Base-by-base conservation (phyloP, 2,113 vertebrate genomes). In the Pterocles burchelli region DNA sequence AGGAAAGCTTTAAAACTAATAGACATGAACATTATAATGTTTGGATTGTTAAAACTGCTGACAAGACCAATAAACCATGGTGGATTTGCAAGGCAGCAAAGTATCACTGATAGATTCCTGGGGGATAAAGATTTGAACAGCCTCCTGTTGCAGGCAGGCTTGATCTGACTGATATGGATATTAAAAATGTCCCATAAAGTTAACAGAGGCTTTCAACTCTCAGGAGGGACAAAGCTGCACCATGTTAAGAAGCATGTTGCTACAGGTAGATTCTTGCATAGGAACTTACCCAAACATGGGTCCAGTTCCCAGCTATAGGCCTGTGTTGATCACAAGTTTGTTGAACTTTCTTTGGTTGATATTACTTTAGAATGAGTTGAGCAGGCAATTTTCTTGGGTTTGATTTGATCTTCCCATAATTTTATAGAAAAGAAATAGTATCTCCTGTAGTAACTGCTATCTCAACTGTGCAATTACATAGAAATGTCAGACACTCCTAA, bases 41-140 rank as follows among this genome's bases (percentile, higher is more conserved):
- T 91, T 70, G 49, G n/a, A 34, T 26, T 49, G 26, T 66, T 91
- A 80, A 92, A 89, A 95, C 34, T 87, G 71, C 72, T 94, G 70
- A 93, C 25, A 80, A 63, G 45, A 75, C n/a, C 34, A 85, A 61
- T 61, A 71, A 68, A 72, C 26, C 52, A 46, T 1, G 1, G 57
- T 52, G 14, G 38, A 75, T 89, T 41, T 68, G 26, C 71, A 11
- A 91, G 34, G 43, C 38, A 81, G 45, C 38, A 48, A 68, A 63
- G 21, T 61, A 84, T 54, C 45, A 34, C 86, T 45, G 15, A 49
- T 45, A 24, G 57, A 46, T 75, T 82, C 75, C 17, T 34, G 31
- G 6, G 22, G 55, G n/a, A 34, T 33, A 71, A 92, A 85, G 48
- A 38, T 31, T 63, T 5, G 3, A 79, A 79, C 7, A 86, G 34